Base-by-base conservation (phyloP, 1,140 invertebrate genomes). In the Bradysia coprophila region DNA sequence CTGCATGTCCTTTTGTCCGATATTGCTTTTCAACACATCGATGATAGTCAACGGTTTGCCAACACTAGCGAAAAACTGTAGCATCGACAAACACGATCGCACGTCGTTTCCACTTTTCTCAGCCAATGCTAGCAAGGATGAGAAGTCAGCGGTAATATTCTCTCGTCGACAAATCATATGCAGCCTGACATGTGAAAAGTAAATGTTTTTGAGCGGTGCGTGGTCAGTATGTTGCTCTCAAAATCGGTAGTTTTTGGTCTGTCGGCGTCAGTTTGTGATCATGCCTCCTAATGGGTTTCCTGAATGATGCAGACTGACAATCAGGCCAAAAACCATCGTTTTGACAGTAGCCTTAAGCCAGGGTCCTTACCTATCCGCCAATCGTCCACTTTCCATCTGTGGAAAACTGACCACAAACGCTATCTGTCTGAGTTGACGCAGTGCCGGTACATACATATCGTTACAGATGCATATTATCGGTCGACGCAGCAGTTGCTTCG, bases 381-480 rank as follows among this genome's bases (percentile, higher is more conserved):
- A 58, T 47, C 75, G 71, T 6, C 53, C 52, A 43, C 68, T 67
- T 28, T 68, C 56, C 20, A 78, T 78, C 10, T 72, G 70, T 15
- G 79, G 78, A 58, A 86, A 82, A 47, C 70, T 75, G 15, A 92
- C 63, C 15, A 88, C 66, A 43, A 89, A 72, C 2, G 85, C 75
- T 21, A 75, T 66, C 51, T 83, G 78, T 42, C 82, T 64, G 10
- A 77, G 47, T 1, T 67, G 76, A 54, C 88, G 70, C 41, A 97
- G 65, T 0, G 91, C 76, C 24, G 89, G 80, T 13, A 79, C 78
- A 59, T 94, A 95, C 50, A 83, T 66, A 55, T 97, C 91, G 63
- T 98, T 98, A 55, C 93, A 98, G 49, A 97, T 96, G 58, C 91
- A 95, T 49, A 97, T 90, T 9, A 97, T 78, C 1, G 93, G 93